These are phyloP conservation scores for Conger conger DNA, from an alignment of 2,113 vertebrate genomes.

Conservation along the genomic window DNA sequence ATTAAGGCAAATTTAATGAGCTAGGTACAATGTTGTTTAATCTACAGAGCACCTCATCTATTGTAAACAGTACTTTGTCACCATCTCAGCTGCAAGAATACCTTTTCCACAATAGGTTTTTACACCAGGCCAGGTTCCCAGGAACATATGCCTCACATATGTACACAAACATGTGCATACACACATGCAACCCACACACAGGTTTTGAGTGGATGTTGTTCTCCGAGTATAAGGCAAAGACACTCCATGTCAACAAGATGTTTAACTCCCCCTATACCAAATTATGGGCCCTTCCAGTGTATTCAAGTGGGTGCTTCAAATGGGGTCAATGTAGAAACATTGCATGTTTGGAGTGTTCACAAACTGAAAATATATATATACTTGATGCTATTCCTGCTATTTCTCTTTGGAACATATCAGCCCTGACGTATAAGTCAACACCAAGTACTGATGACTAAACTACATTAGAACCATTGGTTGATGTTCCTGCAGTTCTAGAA, in stretches of 20 bases:
- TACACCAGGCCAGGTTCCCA: background rate
- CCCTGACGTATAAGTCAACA: background rate
- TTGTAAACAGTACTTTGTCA: constrained; percentile 15
- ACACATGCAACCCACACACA: background rate
- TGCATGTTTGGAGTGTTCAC: background rate
- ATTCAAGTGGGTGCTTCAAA: background rate
- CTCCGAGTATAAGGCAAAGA: background rate
- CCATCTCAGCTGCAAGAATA: background rate
- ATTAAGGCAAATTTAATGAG: background rate
- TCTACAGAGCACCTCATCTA: background rate
- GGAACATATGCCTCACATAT: background rate
- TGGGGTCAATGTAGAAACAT: background rate
- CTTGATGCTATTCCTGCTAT: background rate
- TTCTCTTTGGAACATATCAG: background rate
- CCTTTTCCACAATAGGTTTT: background rate
- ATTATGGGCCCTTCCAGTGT: background rate
- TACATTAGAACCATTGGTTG: background rate
- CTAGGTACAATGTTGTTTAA: background rate
- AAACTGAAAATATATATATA: background rate
- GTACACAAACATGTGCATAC: background rate
- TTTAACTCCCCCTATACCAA: background rate
- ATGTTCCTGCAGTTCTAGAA: background rate
- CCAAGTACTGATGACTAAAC: background rate
- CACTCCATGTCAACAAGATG: background rate
- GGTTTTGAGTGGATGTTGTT: background rate